Percentiles rank a stretch among this genome's conserved stretches.
These are phyloP conservation scores for Dromococcyx pavoninus DNA, from an alignment of 2,797 vertebrate species.

Conservation along the genomic window DNA sequence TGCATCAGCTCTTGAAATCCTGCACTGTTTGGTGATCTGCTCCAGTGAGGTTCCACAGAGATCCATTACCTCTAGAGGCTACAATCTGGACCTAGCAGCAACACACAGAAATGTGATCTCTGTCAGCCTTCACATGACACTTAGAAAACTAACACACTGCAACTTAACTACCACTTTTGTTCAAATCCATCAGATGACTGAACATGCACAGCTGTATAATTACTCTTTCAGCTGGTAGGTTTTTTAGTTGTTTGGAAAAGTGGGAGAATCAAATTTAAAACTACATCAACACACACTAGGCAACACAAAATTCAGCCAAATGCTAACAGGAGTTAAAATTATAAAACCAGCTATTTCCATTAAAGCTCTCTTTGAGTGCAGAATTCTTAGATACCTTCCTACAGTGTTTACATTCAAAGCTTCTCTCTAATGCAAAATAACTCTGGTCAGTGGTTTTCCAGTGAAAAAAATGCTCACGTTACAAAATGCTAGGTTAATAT, in stretches of 20 bases:
- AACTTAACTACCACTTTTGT: neutral
- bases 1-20: slow-evolving; percentile 49
- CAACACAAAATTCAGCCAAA: slow-evolving; percentile 30
- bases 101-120: slow-evolving; percentile 51
- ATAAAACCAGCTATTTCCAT: neutral
- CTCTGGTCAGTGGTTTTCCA: slow-evolving; percentile 13
- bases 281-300: neutral
- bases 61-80: slow-evolving; percentile 42
- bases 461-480: slow-evolving; percentile 21
- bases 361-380: neutral
- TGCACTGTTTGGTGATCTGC: slow-evolving; percentile 52
- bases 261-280: neutral
- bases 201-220: neutral
- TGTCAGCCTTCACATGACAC: slow-evolving; percentile 55
- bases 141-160: slow-evolving; percentile 20
- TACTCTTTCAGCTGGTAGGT: slow-evolving; percentile 3
- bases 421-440: slow-evolving; percentile 12
- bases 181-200: neutral
- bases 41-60: slow-evolving; percentile 32
- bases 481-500: slow-evolving; percentile 8
- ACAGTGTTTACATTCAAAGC: neutral
- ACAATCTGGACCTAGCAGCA: neutral
- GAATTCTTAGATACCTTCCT: neutral
- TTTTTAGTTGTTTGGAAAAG: neutral
- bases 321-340: neutral